A percentile compares a stretch with the other conserved stretches of the same genome.
Conservation (phyloP, 2,113 vertebrate genomes). For the Tragelaphus buxtoni region DNA sequence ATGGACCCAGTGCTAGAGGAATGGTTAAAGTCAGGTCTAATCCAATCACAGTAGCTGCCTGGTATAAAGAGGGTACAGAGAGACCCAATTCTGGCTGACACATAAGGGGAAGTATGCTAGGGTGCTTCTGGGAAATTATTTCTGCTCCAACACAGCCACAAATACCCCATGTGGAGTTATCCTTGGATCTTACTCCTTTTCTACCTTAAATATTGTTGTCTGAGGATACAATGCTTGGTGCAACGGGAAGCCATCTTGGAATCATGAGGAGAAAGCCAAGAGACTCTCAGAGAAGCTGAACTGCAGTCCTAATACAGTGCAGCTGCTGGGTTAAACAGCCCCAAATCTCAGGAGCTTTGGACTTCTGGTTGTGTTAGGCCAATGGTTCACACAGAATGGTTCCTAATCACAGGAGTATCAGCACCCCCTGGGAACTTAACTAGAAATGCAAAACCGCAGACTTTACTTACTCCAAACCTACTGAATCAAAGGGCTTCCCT, state of each 20-base stretch:
- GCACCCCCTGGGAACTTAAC: not conserved
- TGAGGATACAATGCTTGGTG: not conserved
- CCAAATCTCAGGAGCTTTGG: not conserved
- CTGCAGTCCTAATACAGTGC: not conserved
- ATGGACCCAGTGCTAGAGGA: not conserved
- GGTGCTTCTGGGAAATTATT: not conserved
- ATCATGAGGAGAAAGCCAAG: not conserved
- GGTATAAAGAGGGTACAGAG: not conserved
- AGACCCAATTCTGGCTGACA: not conserved
- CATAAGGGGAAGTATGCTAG: not conserved
- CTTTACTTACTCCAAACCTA: not conserved
- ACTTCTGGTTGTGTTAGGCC: not conserved
- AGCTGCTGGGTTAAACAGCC: not conserved
- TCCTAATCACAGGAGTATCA: not conserved
- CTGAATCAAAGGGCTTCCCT: not conserved
- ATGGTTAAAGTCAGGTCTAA: constrained; percentile 1
- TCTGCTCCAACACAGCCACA: not conserved
- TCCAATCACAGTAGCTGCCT: not conserved
- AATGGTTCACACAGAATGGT: not conserved
- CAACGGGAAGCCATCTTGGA: not conserved
- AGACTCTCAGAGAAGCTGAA: not conserved
- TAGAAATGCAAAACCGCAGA: not conserved
- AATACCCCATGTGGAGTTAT: not conserved
- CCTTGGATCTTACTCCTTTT: not conserved
- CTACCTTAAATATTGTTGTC: not conserved